A percentile compares a stretch with the other conserved stretches of the same genome.
phyloP scores from a whole-genome alignment of 2,888 invertebrate species.

The Latrodectus elegans region DNA sequence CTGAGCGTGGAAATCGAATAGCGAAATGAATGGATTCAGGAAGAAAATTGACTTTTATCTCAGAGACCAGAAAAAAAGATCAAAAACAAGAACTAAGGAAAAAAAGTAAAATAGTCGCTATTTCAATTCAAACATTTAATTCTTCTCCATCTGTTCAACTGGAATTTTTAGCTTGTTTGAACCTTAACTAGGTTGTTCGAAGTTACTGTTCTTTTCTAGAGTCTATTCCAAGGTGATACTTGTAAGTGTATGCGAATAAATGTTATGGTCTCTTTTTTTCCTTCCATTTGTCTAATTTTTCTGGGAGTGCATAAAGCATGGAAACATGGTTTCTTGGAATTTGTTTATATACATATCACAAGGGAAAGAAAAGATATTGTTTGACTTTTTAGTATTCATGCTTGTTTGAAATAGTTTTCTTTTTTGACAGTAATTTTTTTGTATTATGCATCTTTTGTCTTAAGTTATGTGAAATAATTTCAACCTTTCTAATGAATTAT shows the following conservation, averaged over 20 bases:
- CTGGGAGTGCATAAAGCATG: not conserved
- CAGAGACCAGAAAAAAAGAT: slow-evolving; percentile 24
- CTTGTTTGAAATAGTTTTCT: too few relatives aligned
- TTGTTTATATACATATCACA: not conserved
- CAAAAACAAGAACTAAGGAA: slow-evolving; percentile 6
- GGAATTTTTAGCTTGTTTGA: slow-evolving; percentile 51
- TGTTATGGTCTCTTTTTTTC: not conserved
- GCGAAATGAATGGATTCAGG: slow-evolving; percentile 23
- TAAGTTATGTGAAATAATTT: too few relatives aligned
- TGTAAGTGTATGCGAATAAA: slow-evolving; percentile 13
- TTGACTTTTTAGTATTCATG: too few relatives aligned
- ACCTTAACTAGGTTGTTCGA: slow-evolving; percentile 12
- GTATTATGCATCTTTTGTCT: too few relatives aligned
- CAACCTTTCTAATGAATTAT: too few relatives aligned
- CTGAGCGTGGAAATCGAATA: slow-evolving; percentile 41
- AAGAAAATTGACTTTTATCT: slow-evolving; percentile 61
- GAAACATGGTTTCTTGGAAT: not conserved
- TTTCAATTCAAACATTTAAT: slow-evolving; percentile 48
- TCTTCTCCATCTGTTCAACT: slow-evolving; percentile 25
- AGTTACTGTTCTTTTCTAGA: not conserved
- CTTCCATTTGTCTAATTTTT: not conserved
- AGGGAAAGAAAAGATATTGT: too few relatives aligned
- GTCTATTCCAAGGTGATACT: not conserved
- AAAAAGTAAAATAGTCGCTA: slow-evolving; percentile 21
- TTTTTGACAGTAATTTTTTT: too few relatives aligned